Evolutionary conservation across 2,888 invertebrate species (phyloP), one percentile per base, ranked within the genome.

Genomic region (Camptogramma bilineatum): DNA sequence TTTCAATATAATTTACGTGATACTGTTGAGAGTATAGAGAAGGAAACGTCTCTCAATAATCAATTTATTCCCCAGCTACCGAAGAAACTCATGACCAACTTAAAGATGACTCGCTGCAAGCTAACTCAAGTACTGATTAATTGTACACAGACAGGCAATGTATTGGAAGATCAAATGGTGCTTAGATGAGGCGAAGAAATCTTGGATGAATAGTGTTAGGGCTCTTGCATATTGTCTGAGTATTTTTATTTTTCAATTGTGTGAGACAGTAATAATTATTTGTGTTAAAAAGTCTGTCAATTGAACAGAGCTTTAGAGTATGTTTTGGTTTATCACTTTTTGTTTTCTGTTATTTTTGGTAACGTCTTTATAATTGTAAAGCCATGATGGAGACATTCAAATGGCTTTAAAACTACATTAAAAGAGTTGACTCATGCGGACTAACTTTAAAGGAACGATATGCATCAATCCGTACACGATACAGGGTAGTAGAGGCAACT

Each of bases 171-270:
- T 71, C 68, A 71, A 70, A 69, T 70, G 62, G 28, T 59, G 67
- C 71, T 76, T 73, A 77, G 80, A 82, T 82, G 79, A 76, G 73
- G 73, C 69, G 74, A 74, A 71, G 77, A 80, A 81, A 83, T 76
- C 74, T 77, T 78, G 78, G 81, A 81, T 80, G 80, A 79, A 78
- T 79, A 75, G 74, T 73, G 19, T 54, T 34, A 66, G 58, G 66
- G 51, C 47, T 39, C 2, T 10, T 54, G 24, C 65, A 65, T 42
- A 61, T 10, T 59, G 46, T n/a, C 3, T 18, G 9, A 28, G 17
- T 3, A 50, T 16, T 54, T 19, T 39, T 52, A 7, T 3, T 16
- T 44, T 17, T 44, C 28, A 28, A 8, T 21, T 21, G 21, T 21
- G 21, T n/a, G n/a, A n/a, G n/a, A n/a, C n/a, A n/a, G n/a, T n/a